phyloP scores from a whole-genome alignment of 2,797 vertebrate species.

The Bufotes viridis region DNA sequence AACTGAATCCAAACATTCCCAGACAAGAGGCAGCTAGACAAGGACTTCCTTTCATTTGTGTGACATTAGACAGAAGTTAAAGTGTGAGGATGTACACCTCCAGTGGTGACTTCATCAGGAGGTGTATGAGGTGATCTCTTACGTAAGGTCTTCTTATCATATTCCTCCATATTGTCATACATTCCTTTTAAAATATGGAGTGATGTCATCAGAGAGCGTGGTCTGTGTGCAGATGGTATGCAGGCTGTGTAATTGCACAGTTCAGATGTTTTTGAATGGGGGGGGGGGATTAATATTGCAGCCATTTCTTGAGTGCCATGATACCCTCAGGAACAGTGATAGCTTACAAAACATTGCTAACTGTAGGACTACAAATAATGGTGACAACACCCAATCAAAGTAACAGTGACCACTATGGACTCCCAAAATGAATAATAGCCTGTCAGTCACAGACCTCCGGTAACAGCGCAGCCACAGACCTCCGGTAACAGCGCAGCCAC shows the following conservation, averaged over 20 bases:
- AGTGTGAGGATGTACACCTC: background rate
- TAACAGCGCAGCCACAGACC: background rate
- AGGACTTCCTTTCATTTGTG: slow-evolving; percentile 42
- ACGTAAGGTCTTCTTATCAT: background rate
- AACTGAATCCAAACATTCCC: slow-evolving; percentile 57
- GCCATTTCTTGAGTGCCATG: too few relatives aligned
- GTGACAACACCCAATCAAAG: background rate
- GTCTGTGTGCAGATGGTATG: background rate
- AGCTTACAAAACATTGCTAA: too few relatives aligned
- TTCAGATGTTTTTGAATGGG: background rate
- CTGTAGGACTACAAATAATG: too few relatives aligned
- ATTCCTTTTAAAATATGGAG: background rate
- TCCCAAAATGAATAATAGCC: background rate
- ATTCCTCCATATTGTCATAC: background rate
- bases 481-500: background rate
- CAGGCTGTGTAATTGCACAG: background rate
- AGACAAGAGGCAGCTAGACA: slow-evolving; percentile 47
- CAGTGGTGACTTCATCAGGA: background rate
- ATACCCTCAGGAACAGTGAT: too few relatives aligned
- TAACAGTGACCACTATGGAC: background rate
- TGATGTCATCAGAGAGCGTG: background rate
- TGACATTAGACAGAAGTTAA: slow-evolving; percentile 13
- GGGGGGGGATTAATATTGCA: background rate
- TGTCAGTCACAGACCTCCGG: background rate
- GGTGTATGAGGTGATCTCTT: background rate